Base-by-base conservation (phyloP, 2,113 vertebrate genomes). In the Eidolon helvum region DNA sequence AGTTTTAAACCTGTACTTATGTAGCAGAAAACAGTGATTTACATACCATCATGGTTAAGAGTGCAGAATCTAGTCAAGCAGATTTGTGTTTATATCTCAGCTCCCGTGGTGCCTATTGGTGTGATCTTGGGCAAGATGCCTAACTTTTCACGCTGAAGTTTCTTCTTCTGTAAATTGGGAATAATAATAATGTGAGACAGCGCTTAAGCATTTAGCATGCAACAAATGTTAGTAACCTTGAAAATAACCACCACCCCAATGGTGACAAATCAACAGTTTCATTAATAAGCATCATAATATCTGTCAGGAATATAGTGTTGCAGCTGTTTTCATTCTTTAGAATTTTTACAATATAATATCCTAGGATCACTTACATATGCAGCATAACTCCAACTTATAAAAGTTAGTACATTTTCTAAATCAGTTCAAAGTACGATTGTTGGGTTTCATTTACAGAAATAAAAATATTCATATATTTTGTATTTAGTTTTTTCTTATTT, bases 401-500 rank as follows among this genome's bases (percentile, higher is more conserved):
- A 90, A 85, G 2, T 85, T 82, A 88, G 4, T 48, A 7, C 38
- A 21, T 84, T 95, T 92, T 71, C 59, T 74, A n/a, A 95, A 72
- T 65, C 50, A 63, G 11, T 55, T 82, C 40, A 87, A 90, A 91
- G 68, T 72, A n/a, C 4, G 84, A 71, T 79, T 65, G 14, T 59
- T 79, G 15, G 9, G 7, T 87, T 95, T 88, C 33, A 0, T 90
- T 84, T 85, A 93, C 33, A 59, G 8, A 92, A 93, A 75, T 68
- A 22, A 30, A 75, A 85, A 28, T 80, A 33, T 71, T 57, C 16
- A 35, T 55, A 11, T 59, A 66, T 82, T 71, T 94, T 71, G 22
- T 80, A 77, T 71, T 87, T 72, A 63, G 38, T 92, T 92, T 89
- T 95, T 45, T 83, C 24, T 82, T 50, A 50, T 87, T 92, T 55